Evolutionary conservation across 2,113 vertebrate species (phyloP).

Genomic region (Neofelis nebulosa): DNA sequence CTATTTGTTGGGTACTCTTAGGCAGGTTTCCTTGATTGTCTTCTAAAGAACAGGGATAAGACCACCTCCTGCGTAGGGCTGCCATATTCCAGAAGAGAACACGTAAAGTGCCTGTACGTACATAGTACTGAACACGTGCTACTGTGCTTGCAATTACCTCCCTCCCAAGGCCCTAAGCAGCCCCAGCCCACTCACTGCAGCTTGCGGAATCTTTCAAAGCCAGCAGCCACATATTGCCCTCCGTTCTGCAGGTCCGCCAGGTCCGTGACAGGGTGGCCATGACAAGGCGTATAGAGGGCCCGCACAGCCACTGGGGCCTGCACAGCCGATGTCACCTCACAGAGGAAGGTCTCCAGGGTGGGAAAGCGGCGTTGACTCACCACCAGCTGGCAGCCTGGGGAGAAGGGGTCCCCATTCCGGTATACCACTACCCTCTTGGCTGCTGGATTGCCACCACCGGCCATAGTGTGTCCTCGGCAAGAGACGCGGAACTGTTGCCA

Average conservation of each 20-base stretch:
- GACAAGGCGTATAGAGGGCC: conserved; percentile 89
- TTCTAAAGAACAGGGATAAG: neutral
- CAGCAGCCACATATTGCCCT: conserved; percentile 91
- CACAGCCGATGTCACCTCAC: conserved; percentile 90
- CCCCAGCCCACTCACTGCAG: conserved; percentile 88
- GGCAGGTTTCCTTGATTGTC: neutral
- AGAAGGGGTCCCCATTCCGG: conserved; percentile 93
- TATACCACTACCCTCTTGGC: conserved; percentile 91
- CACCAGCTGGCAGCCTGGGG: conserved; percentile 88
- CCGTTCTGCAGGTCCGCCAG: conserved; percentile 89
- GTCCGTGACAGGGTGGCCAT: conserved; percentile 85
- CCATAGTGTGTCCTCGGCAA: conserved; percentile 43
- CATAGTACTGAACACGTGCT: too few relatives aligned
- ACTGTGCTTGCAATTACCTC: neutral
- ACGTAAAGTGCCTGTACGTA: neutral
- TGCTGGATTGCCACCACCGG: neutral
- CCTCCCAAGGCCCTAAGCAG: neutral
- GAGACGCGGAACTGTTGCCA: conserved; percentile 60
- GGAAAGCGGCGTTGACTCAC: conserved; percentile 89
- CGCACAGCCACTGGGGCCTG: conserved; percentile 88
- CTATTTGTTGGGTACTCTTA: neutral
- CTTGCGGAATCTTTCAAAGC: conserved; percentile 91
- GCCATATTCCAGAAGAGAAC: neutral
- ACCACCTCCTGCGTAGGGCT: neutral
- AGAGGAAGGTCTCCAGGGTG: conserved; percentile 91